Percentiles rank a stretch among this genome's conserved stretches.
Conservation (phyloP, 2,888 invertebrate genomes). For the Ceriagrion tenellum region DNA sequence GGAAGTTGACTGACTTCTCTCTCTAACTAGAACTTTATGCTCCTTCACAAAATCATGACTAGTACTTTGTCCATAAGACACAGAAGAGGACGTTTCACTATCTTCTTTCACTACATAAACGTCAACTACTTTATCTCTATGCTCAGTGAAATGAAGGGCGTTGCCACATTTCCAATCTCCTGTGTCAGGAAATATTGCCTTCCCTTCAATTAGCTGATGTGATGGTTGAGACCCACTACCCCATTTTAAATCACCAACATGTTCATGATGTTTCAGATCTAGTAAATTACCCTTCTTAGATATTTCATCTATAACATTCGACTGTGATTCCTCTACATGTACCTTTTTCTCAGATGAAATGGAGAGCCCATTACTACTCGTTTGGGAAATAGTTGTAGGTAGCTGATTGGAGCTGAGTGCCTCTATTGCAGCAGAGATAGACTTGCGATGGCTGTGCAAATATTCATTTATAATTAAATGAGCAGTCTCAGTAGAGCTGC, state of each 20-base stretch:
- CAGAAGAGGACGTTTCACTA: neutral
- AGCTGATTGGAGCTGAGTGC: conserved; percentile 69
- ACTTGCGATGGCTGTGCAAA: conserved; percentile 75
- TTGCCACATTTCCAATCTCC: neutral
- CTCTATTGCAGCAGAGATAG: conserved; percentile 72
- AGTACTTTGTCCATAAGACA: neutral
- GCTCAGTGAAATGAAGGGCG: conserved; percentile 47
- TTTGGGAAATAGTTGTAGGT: neutral
- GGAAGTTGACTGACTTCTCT: conserved; percentile 47
- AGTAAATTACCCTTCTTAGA: neutral
- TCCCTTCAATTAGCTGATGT: neutral
- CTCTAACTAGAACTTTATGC: neutral
- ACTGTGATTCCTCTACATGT: neutral
- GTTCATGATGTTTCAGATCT: neutral
- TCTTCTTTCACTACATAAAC: conserved; percentile 52
- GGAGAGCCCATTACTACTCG: neutral
- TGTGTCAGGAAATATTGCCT: neutral
- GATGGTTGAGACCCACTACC: neutral
- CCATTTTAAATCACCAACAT: neutral
- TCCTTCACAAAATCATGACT: neutral
- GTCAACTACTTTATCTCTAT: conserved; percentile 50
- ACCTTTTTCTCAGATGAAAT: neutral
- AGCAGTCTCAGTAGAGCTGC: conserved; percentile 73
- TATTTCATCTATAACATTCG: neutral
- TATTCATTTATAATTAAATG: conserved; percentile 77